A percentile compares a stretch with the other conserved stretches of the same genome.
Evolutionary conservation across 2,888 invertebrate species (phyloP).

Genomic region (Hedychridium roseum): DNA sequence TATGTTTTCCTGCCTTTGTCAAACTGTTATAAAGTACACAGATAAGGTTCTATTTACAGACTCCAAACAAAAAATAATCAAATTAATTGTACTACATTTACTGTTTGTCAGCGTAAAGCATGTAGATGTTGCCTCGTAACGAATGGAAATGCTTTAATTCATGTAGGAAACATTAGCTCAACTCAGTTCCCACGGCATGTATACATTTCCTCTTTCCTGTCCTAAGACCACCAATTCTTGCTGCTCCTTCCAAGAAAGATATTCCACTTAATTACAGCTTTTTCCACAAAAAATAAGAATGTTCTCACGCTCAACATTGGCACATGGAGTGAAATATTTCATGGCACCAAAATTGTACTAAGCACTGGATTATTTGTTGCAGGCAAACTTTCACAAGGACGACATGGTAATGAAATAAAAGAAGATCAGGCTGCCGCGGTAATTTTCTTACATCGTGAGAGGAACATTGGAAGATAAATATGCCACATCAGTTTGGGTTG

Average conservation of each 20-base stretch:
- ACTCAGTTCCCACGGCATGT: slow-evolving; percentile 55
- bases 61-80: too few relatives aligned
- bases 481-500: slow-evolving; percentile 85
- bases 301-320: slow-evolving; percentile 53
- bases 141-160: slow-evolving; percentile 44
- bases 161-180: slow-evolving; percentile 54
- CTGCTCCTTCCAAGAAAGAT: slow-evolving; percentile 54
- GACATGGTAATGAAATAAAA: slow-evolving; percentile 23
- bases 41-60: too few relatives aligned
- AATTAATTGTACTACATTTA: too few relatives aligned
- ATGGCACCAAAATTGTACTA: too few relatives aligned
- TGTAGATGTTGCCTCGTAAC: slow-evolving; percentile 5
- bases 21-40: too few relatives aligned
- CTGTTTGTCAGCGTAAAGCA: background rate
- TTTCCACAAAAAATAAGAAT: slow-evolving; percentile 44
- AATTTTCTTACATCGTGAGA: slow-evolving; percentile 9
- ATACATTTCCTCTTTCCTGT: slow-evolving; percentile 58
- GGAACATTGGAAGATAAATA: slow-evolving; percentile 60
- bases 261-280: slow-evolving; percentile 57
- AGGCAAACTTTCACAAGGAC: slow-evolving; percentile 26
- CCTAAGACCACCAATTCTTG: slow-evolving; percentile 52
- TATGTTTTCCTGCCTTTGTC: too few relatives aligned
- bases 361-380: too few relatives aligned
- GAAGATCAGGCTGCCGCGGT: slow-evolving; percentile 12
- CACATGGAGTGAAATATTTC: too few relatives aligned